Base-by-base conservation (phyloP, 2,888 invertebrate genomes). In the Dione vanillae region DNA sequence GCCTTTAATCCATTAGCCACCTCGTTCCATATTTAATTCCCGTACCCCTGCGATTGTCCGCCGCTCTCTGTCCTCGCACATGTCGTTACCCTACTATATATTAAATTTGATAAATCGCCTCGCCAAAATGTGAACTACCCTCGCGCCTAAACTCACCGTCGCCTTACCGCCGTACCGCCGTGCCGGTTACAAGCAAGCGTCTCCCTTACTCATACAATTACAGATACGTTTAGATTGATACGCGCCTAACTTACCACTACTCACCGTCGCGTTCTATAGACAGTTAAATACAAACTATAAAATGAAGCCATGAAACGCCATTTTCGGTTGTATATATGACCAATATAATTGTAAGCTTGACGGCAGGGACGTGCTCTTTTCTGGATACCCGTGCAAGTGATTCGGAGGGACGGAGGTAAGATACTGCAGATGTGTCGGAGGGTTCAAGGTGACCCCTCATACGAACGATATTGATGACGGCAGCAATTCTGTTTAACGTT, bases 101-200 rank as follows among this genome's bases (percentile, higher is more conserved):
- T 90, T 91, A 90, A 92, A 91, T 92, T 92, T 92, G 92, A 92
- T 92, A 92, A 92, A 92, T 92, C 86, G 91, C 88, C 86, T 83
- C 86, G 90, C 87, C 90, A 88, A 92, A 92, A 92, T 91, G 92
- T 84, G 91, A 92, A 91, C 91, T 92, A 91, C 92, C 92, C 92
- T 92, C 91, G 8, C 35, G n/a, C 35, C 91, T 87, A 87, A 88
- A n/a, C n/a, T n/a, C n/a, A 27, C 90, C 88, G 90, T 90, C 91
- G 89, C 91, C 89, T 86, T 83, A 82, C 85, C 78, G 78, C 78
- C 77, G 75, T 79, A 78, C 78, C 80, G 76, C 75, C 78, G 47
- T 7, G 14, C 37, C 2, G 10, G 35, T 74, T 19, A 87, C 81
- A 79, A 65, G 75, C 65, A 74, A 80, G 78, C 80, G 71, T 83